Evolutionary conservation across 2,797 vertebrate species (phyloP).

Genomic region (Hapalemur alaotrensis): DNA sequence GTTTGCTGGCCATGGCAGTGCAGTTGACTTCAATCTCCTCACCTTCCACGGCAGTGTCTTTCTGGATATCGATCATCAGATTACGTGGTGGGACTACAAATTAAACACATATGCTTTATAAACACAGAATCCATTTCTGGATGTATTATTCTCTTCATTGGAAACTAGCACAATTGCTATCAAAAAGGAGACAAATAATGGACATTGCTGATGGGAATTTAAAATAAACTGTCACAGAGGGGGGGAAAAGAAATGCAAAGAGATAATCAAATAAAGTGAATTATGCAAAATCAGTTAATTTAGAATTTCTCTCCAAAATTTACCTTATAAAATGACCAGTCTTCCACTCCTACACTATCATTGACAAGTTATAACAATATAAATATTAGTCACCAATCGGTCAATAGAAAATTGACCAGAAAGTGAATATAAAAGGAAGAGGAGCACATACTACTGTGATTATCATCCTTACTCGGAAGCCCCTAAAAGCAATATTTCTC

Average conservation of each 20-base stretch:
- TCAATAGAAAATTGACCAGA: background rate
- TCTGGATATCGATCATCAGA: slow-evolving; percentile 94
- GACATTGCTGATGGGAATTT: background rate
- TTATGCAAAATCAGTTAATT: background rate
- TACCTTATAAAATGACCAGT: background rate
- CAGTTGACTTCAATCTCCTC: slow-evolving; percentile 98
- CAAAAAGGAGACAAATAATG: background rate
- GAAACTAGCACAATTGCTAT: background rate
- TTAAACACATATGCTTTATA: background rate
- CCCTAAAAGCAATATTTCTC: slow-evolving; percentile 33
- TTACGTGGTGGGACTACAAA: slow-evolving; percentile 94
- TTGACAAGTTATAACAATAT: background rate
- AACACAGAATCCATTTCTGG: background rate
- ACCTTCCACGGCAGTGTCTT: slow-evolving; percentile 94
- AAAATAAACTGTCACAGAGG: background rate
- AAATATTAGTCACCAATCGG: background rate
- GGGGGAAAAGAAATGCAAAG: background rate
- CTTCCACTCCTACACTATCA: background rate
- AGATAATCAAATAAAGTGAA: background rate
- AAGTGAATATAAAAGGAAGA: background rate
- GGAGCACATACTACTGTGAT: background rate
- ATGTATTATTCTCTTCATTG: background rate
- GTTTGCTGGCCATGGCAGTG: slow-evolving; percentile 96
- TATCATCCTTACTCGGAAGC: background rate
- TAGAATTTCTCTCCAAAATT: background rate